phyloP scores from a whole-genome alignment of 2,888 invertebrate species.

The Acanthosepion lycidas region DNA sequence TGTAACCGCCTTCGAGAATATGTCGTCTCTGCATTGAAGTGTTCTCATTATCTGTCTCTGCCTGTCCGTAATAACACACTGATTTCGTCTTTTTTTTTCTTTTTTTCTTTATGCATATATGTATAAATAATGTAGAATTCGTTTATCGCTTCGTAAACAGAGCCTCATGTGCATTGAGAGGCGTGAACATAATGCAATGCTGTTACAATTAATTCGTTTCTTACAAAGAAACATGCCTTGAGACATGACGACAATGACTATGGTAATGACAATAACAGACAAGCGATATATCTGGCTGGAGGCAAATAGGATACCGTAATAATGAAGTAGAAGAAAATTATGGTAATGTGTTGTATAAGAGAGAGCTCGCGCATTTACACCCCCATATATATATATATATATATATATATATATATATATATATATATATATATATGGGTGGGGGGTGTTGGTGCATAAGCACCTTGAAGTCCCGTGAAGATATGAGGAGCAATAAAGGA shows the following conservation, averaged over 20 bases:
- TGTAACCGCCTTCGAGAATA: background rate
- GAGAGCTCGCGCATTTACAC: too few species aligned
- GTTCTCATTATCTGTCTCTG: background rate
- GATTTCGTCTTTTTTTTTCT: background rate
- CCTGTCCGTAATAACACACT: background rate
- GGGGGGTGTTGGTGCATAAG: too few species aligned
- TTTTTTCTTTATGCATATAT: background rate
- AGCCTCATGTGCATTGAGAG: background rate
- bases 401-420: conserved; percentile 33
- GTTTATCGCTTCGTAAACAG: background rate
- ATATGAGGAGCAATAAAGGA: too few species aligned
- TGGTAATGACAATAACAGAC: background rate
- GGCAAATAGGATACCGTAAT: background rate
- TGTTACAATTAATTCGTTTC: background rate
- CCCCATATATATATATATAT: conserved; percentile 33
- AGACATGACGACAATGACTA: background rate
- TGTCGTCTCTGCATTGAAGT: background rate
- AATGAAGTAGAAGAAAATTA: background rate
- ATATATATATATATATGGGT: background rate
- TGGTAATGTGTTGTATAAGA: background rate
- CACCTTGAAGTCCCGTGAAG: too few species aligned
- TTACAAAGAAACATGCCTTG: background rate
- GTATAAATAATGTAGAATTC: background rate
- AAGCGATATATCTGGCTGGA: background rate
- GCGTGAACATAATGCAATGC: background rate